Percentiles rank a stretch among this genome's conserved stretches.
Conservation (phyloP, 2,113 vertebrate species). For the Ameiurus melas region DNA sequence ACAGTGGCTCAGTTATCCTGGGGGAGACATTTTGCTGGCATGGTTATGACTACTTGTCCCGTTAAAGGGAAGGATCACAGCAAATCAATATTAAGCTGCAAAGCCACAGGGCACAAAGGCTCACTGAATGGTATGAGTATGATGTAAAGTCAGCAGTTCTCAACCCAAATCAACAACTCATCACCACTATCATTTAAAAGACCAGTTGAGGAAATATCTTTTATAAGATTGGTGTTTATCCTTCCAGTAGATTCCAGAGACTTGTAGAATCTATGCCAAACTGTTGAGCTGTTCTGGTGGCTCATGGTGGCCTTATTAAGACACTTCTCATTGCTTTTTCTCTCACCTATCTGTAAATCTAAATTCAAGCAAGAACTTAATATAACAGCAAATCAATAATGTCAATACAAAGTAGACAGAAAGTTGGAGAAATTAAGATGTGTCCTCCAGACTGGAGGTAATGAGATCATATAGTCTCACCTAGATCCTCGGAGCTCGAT, state of each 20-base stretch:
- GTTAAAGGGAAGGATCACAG: neutral
- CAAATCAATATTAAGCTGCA: neutral
- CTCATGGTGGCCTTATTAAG: neutral
- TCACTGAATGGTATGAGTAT: neutral
- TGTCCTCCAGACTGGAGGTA: neutral
- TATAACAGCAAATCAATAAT: neutral
- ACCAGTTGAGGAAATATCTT: neutral
- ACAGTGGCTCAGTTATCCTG: neutral
- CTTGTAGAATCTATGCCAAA: neutral
- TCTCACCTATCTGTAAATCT: neutral
- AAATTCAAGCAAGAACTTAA: neutral
- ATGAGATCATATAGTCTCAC: slow-evolving; percentile 66
- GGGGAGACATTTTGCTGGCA: neutral
- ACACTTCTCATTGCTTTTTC: neutral
- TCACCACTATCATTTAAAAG: neutral
- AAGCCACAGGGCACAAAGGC: neutral
- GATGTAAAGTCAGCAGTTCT: neutral
- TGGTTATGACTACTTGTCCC: neutral
- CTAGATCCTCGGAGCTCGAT: slow-evolving; percentile 93
- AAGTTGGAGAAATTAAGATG: neutral
- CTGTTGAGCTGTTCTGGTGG: neutral
- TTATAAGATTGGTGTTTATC: neutral
- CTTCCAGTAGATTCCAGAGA: neutral
- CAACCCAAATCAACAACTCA: neutral
- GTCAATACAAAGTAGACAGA: neutral